Conservation (phyloP, 1,140 invertebrate species). For the Bombus picipes region DNA sequence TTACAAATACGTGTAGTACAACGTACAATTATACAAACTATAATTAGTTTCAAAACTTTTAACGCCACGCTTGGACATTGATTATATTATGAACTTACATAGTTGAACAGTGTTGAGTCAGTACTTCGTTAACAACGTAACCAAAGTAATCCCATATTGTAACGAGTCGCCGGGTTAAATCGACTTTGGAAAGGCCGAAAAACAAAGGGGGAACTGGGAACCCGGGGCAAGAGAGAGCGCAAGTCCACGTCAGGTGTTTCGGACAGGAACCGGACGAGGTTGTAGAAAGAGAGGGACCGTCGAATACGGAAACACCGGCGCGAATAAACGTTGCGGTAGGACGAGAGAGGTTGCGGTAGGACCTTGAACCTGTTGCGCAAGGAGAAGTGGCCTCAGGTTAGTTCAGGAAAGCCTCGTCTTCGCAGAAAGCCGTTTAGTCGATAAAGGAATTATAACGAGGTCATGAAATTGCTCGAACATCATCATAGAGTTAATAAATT, state of each 20-base stretch:
- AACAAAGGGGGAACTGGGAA: background rate
- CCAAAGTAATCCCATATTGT: background rate
- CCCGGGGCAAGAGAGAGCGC: background rate
- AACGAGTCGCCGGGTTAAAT: background rate
- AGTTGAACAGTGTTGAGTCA: no score
- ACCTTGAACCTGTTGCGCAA: conserved; percentile 66
- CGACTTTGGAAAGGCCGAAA: background rate
- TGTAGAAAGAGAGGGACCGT: conserved; percentile 26
- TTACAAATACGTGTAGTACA: background rate
- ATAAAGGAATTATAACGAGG: background rate
- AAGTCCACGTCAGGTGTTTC: conserved; percentile 42
- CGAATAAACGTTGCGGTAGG: conserved; percentile 60
- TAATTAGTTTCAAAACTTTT: background rate
- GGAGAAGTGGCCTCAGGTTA: conserved; percentile 20
- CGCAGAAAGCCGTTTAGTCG: background rate
- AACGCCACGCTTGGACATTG: background rate
- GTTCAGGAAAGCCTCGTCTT: background rate
- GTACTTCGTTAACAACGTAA: background rate
- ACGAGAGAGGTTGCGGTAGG: conserved; percentile 61
- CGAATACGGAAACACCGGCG: conserved; percentile 15
- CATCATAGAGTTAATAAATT: background rate
- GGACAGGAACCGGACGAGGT: conserved; percentile 28
- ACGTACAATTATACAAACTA: background rate
- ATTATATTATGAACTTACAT: background rate
- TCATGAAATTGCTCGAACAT: background rate